These are phyloP conservation scores for Panurus biarmicus DNA, from an alignment of 2,113 vertebrate species.

Conservation along the genomic window DNA sequence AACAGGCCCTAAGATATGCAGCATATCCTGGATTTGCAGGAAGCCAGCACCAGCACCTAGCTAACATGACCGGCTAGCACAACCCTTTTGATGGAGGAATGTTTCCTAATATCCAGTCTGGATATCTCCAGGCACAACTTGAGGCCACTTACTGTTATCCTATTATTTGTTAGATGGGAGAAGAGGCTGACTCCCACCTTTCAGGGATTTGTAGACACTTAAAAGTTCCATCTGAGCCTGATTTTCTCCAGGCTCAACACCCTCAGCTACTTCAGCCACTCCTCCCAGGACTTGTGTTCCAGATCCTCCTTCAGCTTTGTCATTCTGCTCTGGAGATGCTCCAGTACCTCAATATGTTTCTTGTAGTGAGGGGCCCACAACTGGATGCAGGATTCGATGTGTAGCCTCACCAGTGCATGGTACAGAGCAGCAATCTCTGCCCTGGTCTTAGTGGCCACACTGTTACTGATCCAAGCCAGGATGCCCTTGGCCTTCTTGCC, in stretches of 20 bases:
- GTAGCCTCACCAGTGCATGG: not conserved
- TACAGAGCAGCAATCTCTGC: not conserved
- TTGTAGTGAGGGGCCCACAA: not conserved
- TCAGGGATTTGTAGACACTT: not conserved
- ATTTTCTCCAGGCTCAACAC: not conserved
- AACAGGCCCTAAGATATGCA: not conserved
- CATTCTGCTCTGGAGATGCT: not conserved
- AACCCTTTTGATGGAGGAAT: not conserved
- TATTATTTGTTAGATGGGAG: not conserved
- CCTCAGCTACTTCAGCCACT: not conserved
- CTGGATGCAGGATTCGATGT: accelerated
- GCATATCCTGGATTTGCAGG: not conserved
- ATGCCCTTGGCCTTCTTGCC: not conserved
- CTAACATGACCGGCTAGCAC: not conserved
- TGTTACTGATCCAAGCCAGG: not conserved
- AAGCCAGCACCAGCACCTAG: not conserved
- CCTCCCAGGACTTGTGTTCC: not conserved
- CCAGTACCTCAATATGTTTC: not conserved
- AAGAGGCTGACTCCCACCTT: not conserved
- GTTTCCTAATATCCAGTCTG: not conserved
- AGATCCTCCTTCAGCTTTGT: not conserved
- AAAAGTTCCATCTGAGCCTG: not conserved
- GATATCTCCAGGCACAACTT: not conserved
- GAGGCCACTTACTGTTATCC: not conserved
- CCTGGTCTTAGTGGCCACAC: not conserved